Conservation (phyloP, 2,888 invertebrate genomes). For the Philonicus albiceps region DNA sequence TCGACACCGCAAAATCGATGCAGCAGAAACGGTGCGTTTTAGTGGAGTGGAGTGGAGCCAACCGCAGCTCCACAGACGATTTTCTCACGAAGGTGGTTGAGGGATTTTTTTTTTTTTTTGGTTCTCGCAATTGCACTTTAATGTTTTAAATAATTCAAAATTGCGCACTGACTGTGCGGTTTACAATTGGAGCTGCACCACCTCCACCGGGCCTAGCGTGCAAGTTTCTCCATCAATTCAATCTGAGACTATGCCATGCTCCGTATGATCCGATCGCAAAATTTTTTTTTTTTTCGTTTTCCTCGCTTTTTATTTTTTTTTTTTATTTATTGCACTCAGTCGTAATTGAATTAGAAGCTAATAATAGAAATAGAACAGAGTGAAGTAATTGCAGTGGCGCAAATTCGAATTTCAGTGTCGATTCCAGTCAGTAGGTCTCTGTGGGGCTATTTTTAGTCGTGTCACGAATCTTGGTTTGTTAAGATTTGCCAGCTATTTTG, state of each 20-base stretch:
- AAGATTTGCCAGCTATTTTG: not conserved
- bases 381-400: constrained; percentile 15
- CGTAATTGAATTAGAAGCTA: constrained; percentile 33
- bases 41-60: not conserved
- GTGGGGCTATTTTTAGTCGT: constrained; percentile 8
- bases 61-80: not conserved
- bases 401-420: constrained; percentile 20
- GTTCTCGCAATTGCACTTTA: not conserved
- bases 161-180: not conserved
- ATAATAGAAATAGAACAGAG: constrained; percentile 26
- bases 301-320: not conserved
- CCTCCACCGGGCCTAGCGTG: not conserved
- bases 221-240: not conserved
- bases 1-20: not conserved
- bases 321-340: not conserved
- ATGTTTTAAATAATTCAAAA: not conserved
- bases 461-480: not conserved
- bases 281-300: not conserved
- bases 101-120: not conserved
- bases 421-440: constrained; percentile 26
- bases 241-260: not conserved
- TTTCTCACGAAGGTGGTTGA: not conserved
- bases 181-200: not conserved
- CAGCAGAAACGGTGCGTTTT: not conserved
- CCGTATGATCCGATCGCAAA: not conserved